A percentile compares a stretch with the other conserved stretches of the same genome.
These are phyloP conservation scores for Atherix ibis DNA, from an alignment of 2,888 invertebrate species.

Conservation along the genomic window DNA sequence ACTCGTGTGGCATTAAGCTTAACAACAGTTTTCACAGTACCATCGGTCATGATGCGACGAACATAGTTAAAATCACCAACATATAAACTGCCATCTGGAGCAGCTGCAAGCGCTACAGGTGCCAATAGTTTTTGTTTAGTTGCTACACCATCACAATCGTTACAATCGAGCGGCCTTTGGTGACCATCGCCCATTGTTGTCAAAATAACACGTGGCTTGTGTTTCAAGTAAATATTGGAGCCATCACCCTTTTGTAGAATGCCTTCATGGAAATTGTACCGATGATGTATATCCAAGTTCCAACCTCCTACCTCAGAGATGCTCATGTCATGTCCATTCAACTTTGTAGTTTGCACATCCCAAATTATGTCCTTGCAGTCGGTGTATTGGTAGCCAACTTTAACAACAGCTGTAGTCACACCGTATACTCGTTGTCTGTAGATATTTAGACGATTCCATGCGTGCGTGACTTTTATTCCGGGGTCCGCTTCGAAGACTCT, in stretches of 20 bases:
- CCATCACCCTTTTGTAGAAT: constrained; percentile 97
- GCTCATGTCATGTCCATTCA: constrained; percentile 92
- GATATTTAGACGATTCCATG: constrained; percentile 93
- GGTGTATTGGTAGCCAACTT: constrained; percentile 91
- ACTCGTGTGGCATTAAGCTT: constrained; percentile 72
- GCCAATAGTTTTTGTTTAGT: constrained; percentile 69
- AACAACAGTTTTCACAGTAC: constrained; percentile 38
- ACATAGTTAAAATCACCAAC: constrained; percentile 94
- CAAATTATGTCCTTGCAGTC: constrained; percentile 87
- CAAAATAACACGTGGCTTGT: constrained; percentile 78
- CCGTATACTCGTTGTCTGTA: constrained; percentile 95
- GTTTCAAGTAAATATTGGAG: constrained; percentile 83
- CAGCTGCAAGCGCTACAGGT: constrained; percentile 82
- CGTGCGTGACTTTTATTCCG: constrained; percentile 89
- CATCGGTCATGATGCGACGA: constrained; percentile 71
- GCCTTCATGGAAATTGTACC: constrained; percentile 96
- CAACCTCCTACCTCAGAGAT: constrained; percentile 95
- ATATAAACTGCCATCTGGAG: constrained; percentile 84
- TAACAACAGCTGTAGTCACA: constrained; percentile 83
- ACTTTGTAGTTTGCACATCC: constrained; percentile 88
- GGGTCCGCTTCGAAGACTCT: constrained; percentile 92
- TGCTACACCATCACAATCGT: constrained; percentile 64
- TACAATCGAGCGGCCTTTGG: constrained; percentile 73
- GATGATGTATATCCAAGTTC: constrained; percentile 95
- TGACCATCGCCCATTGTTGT: constrained; percentile 87